Conservation (phyloP, 1,140 invertebrate genomes). For the Philotrypesis tridentata region DNA sequence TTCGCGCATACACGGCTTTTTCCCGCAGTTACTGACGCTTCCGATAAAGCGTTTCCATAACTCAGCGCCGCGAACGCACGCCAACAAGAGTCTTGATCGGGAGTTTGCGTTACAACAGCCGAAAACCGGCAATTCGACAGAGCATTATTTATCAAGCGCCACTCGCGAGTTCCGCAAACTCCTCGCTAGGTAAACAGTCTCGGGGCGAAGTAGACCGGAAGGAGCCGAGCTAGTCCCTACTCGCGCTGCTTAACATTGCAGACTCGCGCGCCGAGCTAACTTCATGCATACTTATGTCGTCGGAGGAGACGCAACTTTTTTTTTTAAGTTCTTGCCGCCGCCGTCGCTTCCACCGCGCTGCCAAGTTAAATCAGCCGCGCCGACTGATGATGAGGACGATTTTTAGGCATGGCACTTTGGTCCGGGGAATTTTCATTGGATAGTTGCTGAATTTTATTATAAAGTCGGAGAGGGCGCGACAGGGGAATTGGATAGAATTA, state of each 20-base stretch:
- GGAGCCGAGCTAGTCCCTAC: slow-evolving; percentile 31
- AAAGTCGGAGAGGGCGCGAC: background rate
- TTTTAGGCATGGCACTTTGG: slow-evolving; percentile 36
- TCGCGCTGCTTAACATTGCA: slow-evolving; percentile 66
- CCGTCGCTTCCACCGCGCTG: no score
- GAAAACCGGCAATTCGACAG: slow-evolving; percentile 55
- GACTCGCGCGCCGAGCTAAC: slow-evolving; percentile 64
- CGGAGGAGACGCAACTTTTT: slow-evolving; percentile 53
- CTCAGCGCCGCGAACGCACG: no score
- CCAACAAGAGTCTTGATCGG: background rate
- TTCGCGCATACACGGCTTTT: no score
- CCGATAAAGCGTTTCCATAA: no score
- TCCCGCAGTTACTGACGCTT: no score
- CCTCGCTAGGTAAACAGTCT: slow-evolving; percentile 61
- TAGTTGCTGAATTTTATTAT: slow-evolving; percentile 42
- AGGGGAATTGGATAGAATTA: slow-evolving; percentile 43
- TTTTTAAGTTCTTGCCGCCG: no score
- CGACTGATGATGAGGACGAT: slow-evolving; percentile 29
- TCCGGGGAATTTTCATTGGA: background rate
- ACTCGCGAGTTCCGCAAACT: slow-evolving; percentile 53
- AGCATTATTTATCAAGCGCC: slow-evolving; percentile 69
- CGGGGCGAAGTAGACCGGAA: slow-evolving; percentile 50
- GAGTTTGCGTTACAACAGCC: background rate
- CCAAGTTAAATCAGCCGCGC: slow-evolving; percentile 29
- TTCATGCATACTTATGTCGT: slow-evolving; percentile 70